Evolutionary conservation across 2,797 vertebrate genomes (phyloP).

Genomic region (Margarornis squamiger): DNA sequence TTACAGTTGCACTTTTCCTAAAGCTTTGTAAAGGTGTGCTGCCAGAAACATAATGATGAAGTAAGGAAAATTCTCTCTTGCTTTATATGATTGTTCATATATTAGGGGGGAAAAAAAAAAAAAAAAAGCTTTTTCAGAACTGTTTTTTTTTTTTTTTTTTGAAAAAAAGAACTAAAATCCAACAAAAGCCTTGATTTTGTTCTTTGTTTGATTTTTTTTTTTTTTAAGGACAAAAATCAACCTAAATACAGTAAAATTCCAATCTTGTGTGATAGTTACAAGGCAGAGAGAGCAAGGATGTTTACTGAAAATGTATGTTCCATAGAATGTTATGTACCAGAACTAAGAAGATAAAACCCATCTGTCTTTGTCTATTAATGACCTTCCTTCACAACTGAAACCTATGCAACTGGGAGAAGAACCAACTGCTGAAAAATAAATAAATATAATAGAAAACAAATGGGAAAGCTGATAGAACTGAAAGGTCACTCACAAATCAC

Average conservation of each 20-base stretch:
- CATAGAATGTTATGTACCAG: background rate
- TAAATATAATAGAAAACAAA: background rate
- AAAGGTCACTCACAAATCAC: background rate
- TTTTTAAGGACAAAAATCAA: background rate
- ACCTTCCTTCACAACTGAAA: background rate
- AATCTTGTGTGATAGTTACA: background rate
- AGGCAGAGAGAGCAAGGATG: background rate
- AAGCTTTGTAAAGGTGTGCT: background rate
- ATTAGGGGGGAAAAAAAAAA: background rate
- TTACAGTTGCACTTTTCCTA: background rate
- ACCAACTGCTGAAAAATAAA: background rate
- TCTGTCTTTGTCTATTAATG: background rate
- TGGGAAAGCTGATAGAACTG: background rate
- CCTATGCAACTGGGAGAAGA: background rate
- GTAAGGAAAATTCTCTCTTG: background rate
- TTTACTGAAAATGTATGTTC: background rate
- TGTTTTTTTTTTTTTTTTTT: background rate
- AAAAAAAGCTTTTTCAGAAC: background rate
- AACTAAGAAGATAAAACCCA: background rate
- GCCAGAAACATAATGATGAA: background rate
- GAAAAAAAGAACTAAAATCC: background rate
- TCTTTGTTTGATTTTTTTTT: background rate
- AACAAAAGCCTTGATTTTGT: background rate
- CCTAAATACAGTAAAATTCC: background rate
- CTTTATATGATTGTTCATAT: background rate